Conservation (phyloP, 2,797 vertebrate species). For the Leptoclinus maculatus region DNA sequence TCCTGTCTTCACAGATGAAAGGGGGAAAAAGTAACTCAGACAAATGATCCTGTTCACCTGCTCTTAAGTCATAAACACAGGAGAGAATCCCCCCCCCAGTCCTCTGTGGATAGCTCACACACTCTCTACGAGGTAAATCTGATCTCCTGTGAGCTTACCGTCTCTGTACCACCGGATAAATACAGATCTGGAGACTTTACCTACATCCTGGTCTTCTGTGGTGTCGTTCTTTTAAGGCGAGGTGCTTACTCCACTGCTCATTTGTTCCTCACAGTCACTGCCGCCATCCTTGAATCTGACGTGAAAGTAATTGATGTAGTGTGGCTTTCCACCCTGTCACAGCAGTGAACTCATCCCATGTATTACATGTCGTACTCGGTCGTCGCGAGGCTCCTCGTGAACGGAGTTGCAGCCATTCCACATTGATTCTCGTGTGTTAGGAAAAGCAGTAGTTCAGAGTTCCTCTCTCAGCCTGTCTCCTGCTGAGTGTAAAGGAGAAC, state of each 20-base stretch:
- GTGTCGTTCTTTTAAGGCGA: conserved; percentile 42
- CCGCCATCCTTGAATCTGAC: conserved; percentile 33
- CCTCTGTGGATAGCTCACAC: conserved; percentile 6
- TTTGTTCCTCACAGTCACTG: conserved; percentile 53
- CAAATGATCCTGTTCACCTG: neutral
- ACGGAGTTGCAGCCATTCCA: conserved; percentile 27
- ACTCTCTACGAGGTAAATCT: conserved; percentile 7
- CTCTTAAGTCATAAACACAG: neutral
- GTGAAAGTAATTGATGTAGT: conserved; percentile 15
- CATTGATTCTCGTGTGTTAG: conserved; percentile 56
- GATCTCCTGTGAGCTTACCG: conserved; percentile 22
- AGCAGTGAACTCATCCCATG: conserved; percentile 33
- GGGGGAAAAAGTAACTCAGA: neutral
- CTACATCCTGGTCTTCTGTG: conserved; percentile 10
- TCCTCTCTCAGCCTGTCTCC: conserved; percentile 55
- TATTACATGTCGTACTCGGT: conserved; percentile 28
- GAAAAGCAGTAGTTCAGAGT: conserved; percentile 68
- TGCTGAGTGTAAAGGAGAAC: conserved; percentile 58
- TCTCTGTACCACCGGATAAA: conserved; percentile 12
- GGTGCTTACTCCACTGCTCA: conserved; percentile 60
- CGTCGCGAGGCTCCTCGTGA: conserved; percentile 29
- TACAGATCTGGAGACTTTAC: conserved; percentile 22
- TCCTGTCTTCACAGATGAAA: neutral
- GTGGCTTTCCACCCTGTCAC: conserved; percentile 28
- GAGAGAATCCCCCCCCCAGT: neutral